Percentiles rank a stretch among this genome's conserved stretches.
Evolutionary conservation across 2,797 vertebrate genomes (phyloP).

Genomic region (Discoglossus pictus): DNA sequence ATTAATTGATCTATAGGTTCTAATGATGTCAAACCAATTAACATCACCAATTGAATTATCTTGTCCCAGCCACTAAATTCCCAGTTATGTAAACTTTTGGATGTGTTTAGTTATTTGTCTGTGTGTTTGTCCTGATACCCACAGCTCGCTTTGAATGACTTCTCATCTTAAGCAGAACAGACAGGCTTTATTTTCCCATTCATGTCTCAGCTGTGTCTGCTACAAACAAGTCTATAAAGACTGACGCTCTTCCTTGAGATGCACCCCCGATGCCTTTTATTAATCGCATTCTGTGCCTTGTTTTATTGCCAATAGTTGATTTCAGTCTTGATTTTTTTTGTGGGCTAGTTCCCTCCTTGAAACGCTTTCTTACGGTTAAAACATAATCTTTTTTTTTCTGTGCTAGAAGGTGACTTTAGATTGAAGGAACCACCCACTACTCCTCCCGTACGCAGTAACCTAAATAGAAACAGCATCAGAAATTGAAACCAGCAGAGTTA

Average conservation of each 20-base stretch:
- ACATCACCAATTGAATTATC: too few relatives aligned
- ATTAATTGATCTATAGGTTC: too few relatives aligned
- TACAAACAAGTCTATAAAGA: background rate
- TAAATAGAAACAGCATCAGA: constrained; percentile 22
- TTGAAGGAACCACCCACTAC: constrained; percentile 1
- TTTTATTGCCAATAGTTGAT: background rate
- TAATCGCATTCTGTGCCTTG: background rate
- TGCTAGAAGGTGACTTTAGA: constrained; percentile 30
- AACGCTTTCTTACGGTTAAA: background rate
- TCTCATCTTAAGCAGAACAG: background rate
- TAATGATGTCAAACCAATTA: too few relatives aligned
- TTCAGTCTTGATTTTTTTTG: background rate
- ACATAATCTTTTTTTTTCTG: background rate
- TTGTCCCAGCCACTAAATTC: too few relatives aligned
- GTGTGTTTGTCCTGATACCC: background rate
- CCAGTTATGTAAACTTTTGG: too few relatives aligned
- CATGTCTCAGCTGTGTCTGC: background rate
- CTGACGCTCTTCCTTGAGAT: background rate
- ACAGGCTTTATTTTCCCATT: background rate
- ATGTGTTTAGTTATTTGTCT: too few relatives aligned
- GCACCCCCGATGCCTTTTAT: background rate
- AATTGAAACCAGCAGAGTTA: constrained; percentile 31
- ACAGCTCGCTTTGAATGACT: background rate
- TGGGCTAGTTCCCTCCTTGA: background rate
- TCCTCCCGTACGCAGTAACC: constrained; percentile 1